phyloP scores from a whole-genome alignment of 2,888 invertebrate species.

The Caenorhabditis parvicauda region DNA sequence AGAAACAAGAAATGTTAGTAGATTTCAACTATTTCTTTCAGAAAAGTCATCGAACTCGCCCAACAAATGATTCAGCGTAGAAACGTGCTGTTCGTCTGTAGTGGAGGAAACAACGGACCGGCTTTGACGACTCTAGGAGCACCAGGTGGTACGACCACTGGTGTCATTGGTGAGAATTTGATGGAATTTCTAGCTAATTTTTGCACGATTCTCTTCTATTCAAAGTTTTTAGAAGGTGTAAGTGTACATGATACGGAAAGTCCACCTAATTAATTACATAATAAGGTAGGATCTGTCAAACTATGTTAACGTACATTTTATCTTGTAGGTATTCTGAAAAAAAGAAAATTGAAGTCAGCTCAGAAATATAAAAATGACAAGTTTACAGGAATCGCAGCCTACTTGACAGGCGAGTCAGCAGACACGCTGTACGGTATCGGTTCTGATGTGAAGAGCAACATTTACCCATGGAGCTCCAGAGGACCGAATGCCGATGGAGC shows the following conservation, averaged over 20 bases:
- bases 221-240: too few relatives aligned
- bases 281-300: not conserved
- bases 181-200: not conserved
- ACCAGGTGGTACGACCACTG: conserved; percentile 65
- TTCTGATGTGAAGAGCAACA: conserved; percentile 77
- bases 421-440: conserved; percentile 68
- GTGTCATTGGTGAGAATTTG: conserved; percentile 31
- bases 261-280: not conserved
- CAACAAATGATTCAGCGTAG: conserved; percentile 77
- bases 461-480: conserved; percentile 73
- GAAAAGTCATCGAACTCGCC: conserved; percentile 75
- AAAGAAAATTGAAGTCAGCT: not conserved
- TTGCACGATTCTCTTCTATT: too few relatives aligned
- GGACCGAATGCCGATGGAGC: conserved; percentile 79
- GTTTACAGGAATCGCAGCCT: conserved; percentile 81
- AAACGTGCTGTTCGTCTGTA: conserved; percentile 86
- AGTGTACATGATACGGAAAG: too few relatives aligned
- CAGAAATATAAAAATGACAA: conserved; percentile 11
- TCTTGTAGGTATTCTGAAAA: not conserved
- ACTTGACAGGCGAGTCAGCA: conserved; percentile 97
- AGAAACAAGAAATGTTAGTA: too few relatives aligned
- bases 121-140: conserved; percentile 85
- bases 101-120: conserved; percentile 92
- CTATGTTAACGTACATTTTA: not conserved
- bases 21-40: too few relatives aligned